These are phyloP conservation scores for Meiosimyza platycephala DNA, from an alignment of 2,888 invertebrate genomes.

Conservation along the genomic window DNA sequence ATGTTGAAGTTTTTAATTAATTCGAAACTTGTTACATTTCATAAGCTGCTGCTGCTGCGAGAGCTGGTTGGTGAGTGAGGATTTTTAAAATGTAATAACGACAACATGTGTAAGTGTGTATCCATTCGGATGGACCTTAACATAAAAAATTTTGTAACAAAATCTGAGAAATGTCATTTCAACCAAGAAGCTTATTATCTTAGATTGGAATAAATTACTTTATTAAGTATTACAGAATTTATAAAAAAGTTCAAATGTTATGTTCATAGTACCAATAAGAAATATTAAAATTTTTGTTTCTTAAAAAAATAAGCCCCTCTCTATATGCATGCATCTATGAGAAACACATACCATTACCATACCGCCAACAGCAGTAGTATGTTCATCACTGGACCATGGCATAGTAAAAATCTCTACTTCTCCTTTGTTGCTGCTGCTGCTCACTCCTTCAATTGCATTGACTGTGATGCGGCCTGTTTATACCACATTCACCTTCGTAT, in stretches of 20 bases:
- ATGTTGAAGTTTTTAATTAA: slow-evolving; percentile 63
- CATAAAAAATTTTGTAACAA: too few relatives aligned
- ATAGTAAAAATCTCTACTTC: slow-evolving; percentile 11
- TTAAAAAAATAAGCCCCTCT: not conserved
- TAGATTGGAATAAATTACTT: too few relatives aligned
- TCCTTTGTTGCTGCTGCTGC: not conserved
- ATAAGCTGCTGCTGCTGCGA: slow-evolving; percentile 48
- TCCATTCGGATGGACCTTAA: not conserved
- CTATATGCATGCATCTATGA: slow-evolving; percentile 17
- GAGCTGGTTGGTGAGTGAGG: slow-evolving; percentile 18
- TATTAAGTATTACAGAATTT: too few relatives aligned
- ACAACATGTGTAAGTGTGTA: slow-evolving; percentile 8
- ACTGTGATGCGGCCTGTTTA: not conserved
- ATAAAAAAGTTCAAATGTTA: too few relatives aligned
- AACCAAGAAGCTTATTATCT: too few relatives aligned
- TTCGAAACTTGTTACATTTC: slow-evolving; percentile 62
- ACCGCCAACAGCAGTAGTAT: not conserved
- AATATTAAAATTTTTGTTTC: not conserved
- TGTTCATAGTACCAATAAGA: not conserved
- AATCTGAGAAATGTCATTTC: too few relatives aligned
- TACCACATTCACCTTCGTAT: slow-evolving; percentile 8
- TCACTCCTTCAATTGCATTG: not conserved
- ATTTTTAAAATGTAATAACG: slow-evolving; percentile 37
- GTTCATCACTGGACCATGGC: slow-evolving; percentile 29
- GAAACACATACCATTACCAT: not conserved